phyloP scores from a whole-genome alignment of 2,113 vertebrate species.

The Haplochromis burtoni region DNA sequence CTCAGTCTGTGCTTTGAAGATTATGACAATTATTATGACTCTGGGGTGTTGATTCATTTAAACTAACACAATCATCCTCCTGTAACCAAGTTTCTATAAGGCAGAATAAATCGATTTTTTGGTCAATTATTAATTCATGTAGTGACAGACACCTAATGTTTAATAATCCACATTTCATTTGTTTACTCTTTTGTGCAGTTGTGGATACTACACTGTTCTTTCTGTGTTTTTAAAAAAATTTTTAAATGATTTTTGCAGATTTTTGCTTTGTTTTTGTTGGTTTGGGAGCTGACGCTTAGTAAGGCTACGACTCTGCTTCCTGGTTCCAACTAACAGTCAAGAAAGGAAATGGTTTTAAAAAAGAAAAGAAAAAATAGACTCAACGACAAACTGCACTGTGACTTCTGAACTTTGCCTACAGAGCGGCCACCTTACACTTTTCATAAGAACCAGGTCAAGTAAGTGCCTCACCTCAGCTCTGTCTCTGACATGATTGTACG shows the following conservation, averaged over 20 bases:
- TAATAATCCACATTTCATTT: background rate
- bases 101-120: background rate
- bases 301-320: background rate
- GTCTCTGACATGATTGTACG: constrained; percentile 73
- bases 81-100: background rate
- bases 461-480: constrained; percentile 75
- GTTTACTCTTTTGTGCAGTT: background rate
- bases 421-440: background rate
- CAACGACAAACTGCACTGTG: background rate
- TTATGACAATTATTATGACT: background rate
- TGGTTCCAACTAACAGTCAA: background rate
- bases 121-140: background rate
- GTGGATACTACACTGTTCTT: background rate
- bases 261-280: background rate
- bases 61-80: background rate
- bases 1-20: background rate
- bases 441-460: background rate
- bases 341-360: background rate
- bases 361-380: background rate
- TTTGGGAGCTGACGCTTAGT: background rate
- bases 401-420: background rate
- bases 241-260: background rate
- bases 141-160: background rate
- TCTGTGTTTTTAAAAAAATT: background rate
- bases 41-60: background rate